Evolutionary conservation across 1,140 invertebrate species (phyloP).

Genomic region (Papilio dardanus): DNA sequence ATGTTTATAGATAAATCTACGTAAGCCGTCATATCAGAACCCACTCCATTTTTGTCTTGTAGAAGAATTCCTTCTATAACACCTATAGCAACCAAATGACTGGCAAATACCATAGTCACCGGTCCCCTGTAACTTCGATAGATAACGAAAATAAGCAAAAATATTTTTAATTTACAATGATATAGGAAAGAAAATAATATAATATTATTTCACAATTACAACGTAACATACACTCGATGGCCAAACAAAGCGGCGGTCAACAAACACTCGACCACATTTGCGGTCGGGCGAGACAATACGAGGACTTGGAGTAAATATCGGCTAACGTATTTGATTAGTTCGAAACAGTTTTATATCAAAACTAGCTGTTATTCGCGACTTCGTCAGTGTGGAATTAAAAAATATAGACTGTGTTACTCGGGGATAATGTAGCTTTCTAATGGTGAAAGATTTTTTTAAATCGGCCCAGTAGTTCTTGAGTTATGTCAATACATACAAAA

Average conservation of each 20-base stretch:
- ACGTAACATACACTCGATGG: slow-evolving; percentile 18
- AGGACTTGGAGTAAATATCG: not conserved
- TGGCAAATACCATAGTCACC: too few species aligned
- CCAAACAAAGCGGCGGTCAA: slow-evolving; percentile 2
- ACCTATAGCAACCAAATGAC: too few species aligned
- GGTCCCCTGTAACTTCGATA: not conserved
- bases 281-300: not conserved
- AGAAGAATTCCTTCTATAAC: too few species aligned
- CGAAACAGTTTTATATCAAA: not conserved
- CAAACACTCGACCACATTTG: slow-evolving; percentile 9
- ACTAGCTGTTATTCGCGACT: not conserved
- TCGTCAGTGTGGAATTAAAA: too few species aligned
- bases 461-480: too few species aligned
- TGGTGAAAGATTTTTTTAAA: too few species aligned
- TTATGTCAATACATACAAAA: too few species aligned
- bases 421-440: too few species aligned
- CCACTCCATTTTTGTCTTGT: too few species aligned
- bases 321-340: not conserved
- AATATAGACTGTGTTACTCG: too few species aligned
- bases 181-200: not conserved
- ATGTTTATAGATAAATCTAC: too few species aligned
- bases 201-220: slow-evolving; percentile 18
- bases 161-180: not conserved
- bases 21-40: too few species aligned
- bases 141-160: not conserved